phyloP scores from a whole-genome alignment of 2,888 invertebrate species.

The Onchidella celtica region DNA sequence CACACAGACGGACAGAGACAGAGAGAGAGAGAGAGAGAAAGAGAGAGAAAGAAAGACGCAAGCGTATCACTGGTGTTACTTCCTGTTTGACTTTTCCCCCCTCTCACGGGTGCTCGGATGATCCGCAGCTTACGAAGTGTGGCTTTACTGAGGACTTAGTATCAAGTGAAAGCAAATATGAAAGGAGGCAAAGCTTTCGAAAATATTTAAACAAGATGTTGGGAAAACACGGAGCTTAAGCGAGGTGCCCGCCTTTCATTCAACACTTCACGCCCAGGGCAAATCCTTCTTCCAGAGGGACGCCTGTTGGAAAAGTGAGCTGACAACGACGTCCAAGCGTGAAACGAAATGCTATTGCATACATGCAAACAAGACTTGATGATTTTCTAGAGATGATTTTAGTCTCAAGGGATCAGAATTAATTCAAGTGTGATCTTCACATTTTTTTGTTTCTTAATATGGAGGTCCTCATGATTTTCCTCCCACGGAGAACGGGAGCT shows the following conservation, averaged over 20 bases:
- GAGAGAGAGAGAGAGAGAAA: too few species aligned
- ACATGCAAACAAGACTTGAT: not conserved
- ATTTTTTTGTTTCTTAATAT: too few species aligned
- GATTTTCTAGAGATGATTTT: not conserved
- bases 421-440: too few species aligned
- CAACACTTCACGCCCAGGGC: not conserved
- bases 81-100: not conserved
- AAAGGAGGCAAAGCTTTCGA: not conserved
- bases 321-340: not conserved
- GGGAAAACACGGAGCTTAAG: not conserved
- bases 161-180: not conserved
- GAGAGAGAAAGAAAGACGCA: too few species aligned
- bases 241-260: not conserved
- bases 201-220: not conserved
- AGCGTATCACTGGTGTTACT: too few species aligned
- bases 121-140: not conserved
- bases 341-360: not conserved
- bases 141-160: not conserved
- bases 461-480: too few species aligned
- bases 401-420: too few species aligned
- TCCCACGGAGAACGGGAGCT: too few species aligned
- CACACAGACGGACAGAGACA: too few species aligned
- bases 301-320: not conserved
- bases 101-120: not conserved
- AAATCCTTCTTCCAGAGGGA: too few species aligned